These are phyloP conservation scores for Meloe dianella DNA, from an alignment of 2,888 invertebrate genomes.

Conservation along the genomic window DNA sequence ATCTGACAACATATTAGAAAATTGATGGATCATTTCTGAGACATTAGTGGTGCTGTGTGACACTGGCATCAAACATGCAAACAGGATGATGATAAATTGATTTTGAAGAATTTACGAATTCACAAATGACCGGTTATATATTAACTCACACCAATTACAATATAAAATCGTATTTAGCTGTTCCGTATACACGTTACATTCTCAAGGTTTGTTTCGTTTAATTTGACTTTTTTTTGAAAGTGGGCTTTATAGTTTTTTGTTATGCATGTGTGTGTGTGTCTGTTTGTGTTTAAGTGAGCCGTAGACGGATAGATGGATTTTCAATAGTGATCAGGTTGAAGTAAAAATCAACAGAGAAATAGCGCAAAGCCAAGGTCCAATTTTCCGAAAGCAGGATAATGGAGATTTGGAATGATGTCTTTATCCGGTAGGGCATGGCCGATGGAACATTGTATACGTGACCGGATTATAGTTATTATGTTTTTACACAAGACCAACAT, in stretches of 20 bases:
- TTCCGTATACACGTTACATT: not conserved
- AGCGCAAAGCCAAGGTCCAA: conserved; percentile 39
- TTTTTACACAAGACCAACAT: conserved; percentile 24
- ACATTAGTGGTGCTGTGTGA: conserved; percentile 25
- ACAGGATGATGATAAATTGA: conserved; percentile 29
- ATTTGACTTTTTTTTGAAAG: not conserved
- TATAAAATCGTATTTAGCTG: not conserved
- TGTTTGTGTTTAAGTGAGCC: not conserved
- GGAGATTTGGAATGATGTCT: conserved; percentile 50
- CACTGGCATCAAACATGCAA: conserved; percentile 26
- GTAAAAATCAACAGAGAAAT: conserved; percentile 12
- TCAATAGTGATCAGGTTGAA: conserved; percentile 9
- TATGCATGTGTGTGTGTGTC: not conserved
- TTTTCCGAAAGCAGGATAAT: conserved; percentile 52
- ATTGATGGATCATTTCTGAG: conserved; percentile 31
- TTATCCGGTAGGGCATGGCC: conserved; percentile 47
- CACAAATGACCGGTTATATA: not conserved
- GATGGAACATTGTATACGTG: conserved; percentile 52
- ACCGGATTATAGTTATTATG: conserved; percentile 47
- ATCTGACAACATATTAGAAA: conserved; percentile 26
- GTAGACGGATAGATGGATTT: not conserved
- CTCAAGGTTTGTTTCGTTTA: not conserved
- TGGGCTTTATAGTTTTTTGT: not conserved
- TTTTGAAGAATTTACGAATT: not conserved
- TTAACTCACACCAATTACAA: not conserved